Base-by-base conservation (phyloP, 1,140 invertebrate genomes). In the Spodoptera frugiperda region DNA sequence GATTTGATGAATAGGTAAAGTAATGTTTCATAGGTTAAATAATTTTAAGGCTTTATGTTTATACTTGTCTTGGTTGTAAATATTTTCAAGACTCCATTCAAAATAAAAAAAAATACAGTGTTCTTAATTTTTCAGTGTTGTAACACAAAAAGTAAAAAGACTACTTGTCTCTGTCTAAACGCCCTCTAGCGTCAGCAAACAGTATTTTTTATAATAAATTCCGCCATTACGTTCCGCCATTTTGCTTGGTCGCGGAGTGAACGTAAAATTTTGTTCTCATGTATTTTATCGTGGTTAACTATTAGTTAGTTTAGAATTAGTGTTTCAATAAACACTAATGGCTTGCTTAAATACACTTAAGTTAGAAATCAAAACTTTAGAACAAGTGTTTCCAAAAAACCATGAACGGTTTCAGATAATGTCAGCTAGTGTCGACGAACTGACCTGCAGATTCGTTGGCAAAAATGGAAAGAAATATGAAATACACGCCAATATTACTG, bases 401-500 rank as follows among this genome's bases (percentile, higher is more conserved):
- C 98, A 99, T 96, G 98, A 99, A 94, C 96, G 98, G 91, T 99
- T 99, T 97, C 98, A 98, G 96, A 98, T 99, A 94, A 96, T 98
- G 94, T 97, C 98, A 90, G 98, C 99, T 86, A 99, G 98, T 96
- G 98, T 99, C 86, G 99, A 99, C 95, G 99, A 99, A 95, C 95
- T 99, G 85, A 98, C 97, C 88, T 99, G 98, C 96, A 97, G 97
- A 94, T 99, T 99, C 95, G 97, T 99, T 94, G 97, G 97, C 90
- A 97, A 96, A 95, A 98, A 97, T 95, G 98, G 98, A 87, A 98
- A 98, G 94, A 97, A 98, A 95, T 98, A 98, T 93, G 98, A 98
- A 93, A 99, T 99, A 89, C 98, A 99, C 94, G 99, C 98, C 76
- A 99, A 99, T 95, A 99, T 99, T 94, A 99, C 98, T 93, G 98